These are phyloP conservation scores for Redunca redunca DNA, from an alignment of 2,113 vertebrate genomes.

Conservation along the genomic window DNA sequence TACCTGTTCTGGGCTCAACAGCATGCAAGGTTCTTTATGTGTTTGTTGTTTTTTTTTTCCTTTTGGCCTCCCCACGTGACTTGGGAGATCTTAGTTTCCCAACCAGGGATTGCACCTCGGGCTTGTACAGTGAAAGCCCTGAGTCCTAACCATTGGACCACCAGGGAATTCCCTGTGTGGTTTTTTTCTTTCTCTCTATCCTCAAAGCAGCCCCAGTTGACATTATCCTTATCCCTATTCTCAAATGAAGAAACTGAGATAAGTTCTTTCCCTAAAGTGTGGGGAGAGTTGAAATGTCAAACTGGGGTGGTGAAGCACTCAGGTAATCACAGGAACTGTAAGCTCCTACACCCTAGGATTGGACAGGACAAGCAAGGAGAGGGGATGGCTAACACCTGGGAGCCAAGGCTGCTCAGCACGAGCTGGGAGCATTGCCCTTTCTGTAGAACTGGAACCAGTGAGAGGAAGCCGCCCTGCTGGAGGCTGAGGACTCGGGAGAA, in stretches of 20 bases:
- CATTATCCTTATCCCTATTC: neutral
- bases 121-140: neutral
- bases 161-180: neutral
- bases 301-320: neutral
- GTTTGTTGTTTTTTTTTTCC: neutral
- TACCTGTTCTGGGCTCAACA: neutral
- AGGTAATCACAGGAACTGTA: neutral
- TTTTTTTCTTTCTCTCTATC: neutral
- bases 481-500: fast-evolving
- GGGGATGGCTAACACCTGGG: neutral
- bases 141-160: neutral
- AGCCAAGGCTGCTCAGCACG: neutral
- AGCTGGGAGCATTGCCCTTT: neutral
- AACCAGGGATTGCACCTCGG: neutral
- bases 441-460: neutral
- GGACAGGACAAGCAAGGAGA: neutral
- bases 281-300: neutral
- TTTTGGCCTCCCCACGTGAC: neutral
- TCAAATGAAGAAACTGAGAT: neutral
- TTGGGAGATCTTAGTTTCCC: neutral
- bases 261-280: neutral
- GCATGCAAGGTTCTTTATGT: neutral
- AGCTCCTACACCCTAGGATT: neutral
- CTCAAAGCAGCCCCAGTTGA: neutral
- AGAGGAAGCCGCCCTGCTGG: neutral